Base-by-base conservation (phyloP, 2,888 invertebrate genomes). In the Drosophila formosana region DNA sequence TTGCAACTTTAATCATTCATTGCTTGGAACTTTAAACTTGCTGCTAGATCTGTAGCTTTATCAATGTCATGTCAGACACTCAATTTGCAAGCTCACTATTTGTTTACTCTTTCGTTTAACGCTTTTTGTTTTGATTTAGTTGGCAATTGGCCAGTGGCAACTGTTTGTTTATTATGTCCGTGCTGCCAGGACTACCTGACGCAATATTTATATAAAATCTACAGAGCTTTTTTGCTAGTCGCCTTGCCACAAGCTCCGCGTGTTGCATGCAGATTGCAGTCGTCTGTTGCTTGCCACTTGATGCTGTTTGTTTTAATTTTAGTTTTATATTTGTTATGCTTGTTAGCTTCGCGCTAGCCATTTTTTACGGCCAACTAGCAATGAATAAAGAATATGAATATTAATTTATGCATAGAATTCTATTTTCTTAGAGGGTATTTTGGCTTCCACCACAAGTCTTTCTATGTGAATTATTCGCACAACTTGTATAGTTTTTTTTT, bases 191-290 rank as follows among this genome's bases (percentile, higher is more conserved):
- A 63, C 70, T 72, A 79, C 85, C 83, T 85, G 88, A 66, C 79
- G 74, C 72, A 82, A 83, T 83, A 80, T 83, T 83, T 88, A 80
- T 85, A 85, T 79, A 78, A 77, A 83, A 81, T 76, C 58, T 69
- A 55, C 47, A 53, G 9, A 60, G 32, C 8, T 51, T 45, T 55
- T 18, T 34, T 26, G 34, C 9, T 37, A 9, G 4, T 25, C 4
- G 34, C n/a, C 34, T 11, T n/a, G 5, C 4, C 32, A 9, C 32
- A 8, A 18, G 18, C 2, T 13, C 34, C 13, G n/a, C 26, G 51
- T n/a, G 37, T 9, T 6, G 43, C 8, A 25, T 23, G 50, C 50
- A 7, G 32, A 23, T 23, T 30, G 30, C 46, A n/a, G 7, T 9
- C 9, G n/a, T n/a, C 25, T 34, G 34, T 46, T 46, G 46, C 28